Conservation (phyloP, 2,797 vertebrate species). For the Sebastes iracundus region DNA sequence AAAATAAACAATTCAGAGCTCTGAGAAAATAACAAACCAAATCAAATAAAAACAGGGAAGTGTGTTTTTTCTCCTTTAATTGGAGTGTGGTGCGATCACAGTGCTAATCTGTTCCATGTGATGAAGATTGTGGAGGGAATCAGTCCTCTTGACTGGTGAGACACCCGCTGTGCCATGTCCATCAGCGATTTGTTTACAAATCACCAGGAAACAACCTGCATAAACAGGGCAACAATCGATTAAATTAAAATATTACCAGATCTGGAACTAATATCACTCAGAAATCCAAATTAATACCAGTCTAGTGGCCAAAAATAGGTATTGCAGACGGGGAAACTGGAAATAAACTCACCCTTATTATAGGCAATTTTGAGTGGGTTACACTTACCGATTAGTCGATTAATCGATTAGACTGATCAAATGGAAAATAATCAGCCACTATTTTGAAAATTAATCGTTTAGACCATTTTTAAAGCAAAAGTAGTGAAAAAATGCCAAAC, state of each 20-base stretch:
- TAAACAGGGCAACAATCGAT: too few relatives aligned
- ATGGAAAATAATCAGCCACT: not conserved
- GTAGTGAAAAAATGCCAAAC: not conserved
- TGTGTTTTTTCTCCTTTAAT: not conserved
- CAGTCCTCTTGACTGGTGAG: not conserved
- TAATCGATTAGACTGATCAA: not conserved
- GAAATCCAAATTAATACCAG: not conserved
- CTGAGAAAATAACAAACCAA: not conserved
- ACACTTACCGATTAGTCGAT: not conserved
- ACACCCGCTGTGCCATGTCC: not conserved
- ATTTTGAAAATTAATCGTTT: not conserved
- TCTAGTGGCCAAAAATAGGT: not conserved
- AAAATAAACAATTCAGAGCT: not conserved
- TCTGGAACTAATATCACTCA: too few relatives aligned
- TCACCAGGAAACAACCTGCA: too few relatives aligned
- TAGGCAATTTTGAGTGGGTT: not conserved
- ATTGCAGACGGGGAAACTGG: not conserved
- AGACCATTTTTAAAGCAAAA: not conserved
- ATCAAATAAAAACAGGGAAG: not conserved
- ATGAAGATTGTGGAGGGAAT: not conserved
- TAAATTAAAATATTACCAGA: too few relatives aligned
- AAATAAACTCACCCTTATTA: not conserved
- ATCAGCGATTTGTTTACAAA: too few relatives aligned
- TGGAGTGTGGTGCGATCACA: not conserved
- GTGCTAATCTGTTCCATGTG: not conserved